Evolutionary conservation across 2,888 invertebrate genomes (phyloP), one percentile per base, ranked within the genome.

Genomic region (Xanthia togata): DNA sequence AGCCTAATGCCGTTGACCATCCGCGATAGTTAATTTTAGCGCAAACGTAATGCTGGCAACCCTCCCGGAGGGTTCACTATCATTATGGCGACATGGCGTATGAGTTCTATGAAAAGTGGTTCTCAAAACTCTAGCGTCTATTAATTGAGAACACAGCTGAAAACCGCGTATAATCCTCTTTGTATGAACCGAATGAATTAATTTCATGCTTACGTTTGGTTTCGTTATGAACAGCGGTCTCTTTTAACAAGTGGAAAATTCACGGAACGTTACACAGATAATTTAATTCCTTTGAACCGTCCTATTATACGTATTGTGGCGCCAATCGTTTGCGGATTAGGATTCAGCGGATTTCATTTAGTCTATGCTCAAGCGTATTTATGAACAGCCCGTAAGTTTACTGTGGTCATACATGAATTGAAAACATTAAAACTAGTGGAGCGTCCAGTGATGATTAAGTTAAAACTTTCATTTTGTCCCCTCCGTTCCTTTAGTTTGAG

Each of bases 231-330:
- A 82, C 83, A 85, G 83, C 84, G 88, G 87, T 85, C 80, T 83
- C 83, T 86, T 85, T 87, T 88, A 90, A 87, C 89, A 87, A 89
- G 88, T 87, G 90, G 90, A 89, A 92, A 92, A 91, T 92, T 92
- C 88, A 91, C 91, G 90, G 89, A 81, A 88, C 90, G 90, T 82
- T 91, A 88, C 88, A 85, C 90, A 90, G 87, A 90, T 92, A 92
- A 91, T 91, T 90, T 88, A 88, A 91, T 90, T 89, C 88, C 89
- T 93, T 91, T 92, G 91, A 91, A 84, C 88, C 83, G 85, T 89
- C 85, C 87, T 83, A 85, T 87, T 86, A 79, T 84, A 63, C 77
- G 77, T 79, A 80, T 87, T 89, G 87, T 86, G 79, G 77, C 69
- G 67, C 73, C 74, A 85, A 89, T 87, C 72, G 79, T 82, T 84